Percentiles rank a stretch among this genome's conserved stretches.
Conservation (phyloP, 2,113 vertebrate species). For the Diadophis punctatus region DNA sequence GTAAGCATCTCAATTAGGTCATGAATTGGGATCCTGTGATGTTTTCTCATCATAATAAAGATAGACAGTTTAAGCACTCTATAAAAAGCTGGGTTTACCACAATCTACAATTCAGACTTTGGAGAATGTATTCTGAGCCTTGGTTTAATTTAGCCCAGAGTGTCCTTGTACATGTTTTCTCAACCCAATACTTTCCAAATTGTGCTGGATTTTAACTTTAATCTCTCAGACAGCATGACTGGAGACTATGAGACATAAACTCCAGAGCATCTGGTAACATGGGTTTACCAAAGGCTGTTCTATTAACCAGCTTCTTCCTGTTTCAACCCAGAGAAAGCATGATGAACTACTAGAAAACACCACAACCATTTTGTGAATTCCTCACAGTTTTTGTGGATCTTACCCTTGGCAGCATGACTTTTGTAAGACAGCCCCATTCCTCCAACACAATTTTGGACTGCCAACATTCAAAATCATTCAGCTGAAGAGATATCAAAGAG, state of each 20-base stretch:
- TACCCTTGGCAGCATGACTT: slow-evolving; percentile 48
- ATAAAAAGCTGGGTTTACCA: background rate
- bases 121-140: background rate
- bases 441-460: slow-evolving; percentile 38
- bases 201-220: background rate
- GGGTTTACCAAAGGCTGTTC: background rate
- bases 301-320: slow-evolving; percentile 44
- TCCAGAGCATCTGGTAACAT: background rate
- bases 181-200: background rate
- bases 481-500: slow-evolving; percentile 48
- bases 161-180: slow-evolving; percentile 11
- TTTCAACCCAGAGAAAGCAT: slow-evolving; percentile 20
- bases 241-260: background rate
- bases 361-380: slow-evolving; percentile 37
- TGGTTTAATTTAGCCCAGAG: slow-evolving; percentile 39
- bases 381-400: slow-evolving; percentile 38
- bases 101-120: background rate
- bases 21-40: background rate
- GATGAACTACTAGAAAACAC: slow-evolving; percentile 29
- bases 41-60: background rate
- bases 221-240: background rate
- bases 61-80: background rate
- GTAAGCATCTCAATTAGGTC: background rate
- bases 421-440: slow-evolving; percentile 16
- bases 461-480: slow-evolving; percentile 59